Percentiles rank a stretch among this genome's conserved stretches.
phyloP scores from a whole-genome alignment of 2,113 vertebrate species.

The Ivindomyrus marchei region DNA sequence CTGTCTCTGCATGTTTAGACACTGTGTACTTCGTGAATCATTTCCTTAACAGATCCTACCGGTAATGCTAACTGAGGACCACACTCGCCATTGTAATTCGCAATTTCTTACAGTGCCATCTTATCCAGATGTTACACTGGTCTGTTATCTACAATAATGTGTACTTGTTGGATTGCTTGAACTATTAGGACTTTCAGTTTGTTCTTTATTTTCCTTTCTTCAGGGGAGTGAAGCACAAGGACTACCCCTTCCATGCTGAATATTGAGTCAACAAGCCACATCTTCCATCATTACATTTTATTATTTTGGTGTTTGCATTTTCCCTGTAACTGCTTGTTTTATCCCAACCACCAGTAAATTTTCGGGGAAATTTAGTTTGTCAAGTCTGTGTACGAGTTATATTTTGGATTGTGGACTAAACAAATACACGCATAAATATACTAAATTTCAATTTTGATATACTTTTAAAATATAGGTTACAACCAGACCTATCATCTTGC shows the following conservation, averaged over 20 bases:
- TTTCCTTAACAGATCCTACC: background rate
- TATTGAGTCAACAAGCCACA: slow-evolving; percentile 32
- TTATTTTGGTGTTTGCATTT: background rate
- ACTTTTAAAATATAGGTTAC: background rate
- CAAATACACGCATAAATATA: background rate
- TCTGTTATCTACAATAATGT: background rate
- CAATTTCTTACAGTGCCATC: background rate
- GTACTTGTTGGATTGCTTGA: background rate
- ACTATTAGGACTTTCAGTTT: background rate
- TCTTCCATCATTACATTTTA: background rate
- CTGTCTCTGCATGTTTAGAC: background rate
- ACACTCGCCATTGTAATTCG: too few relatives aligned
- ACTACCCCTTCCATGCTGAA: slow-evolving; percentile 50
- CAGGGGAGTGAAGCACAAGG: slow-evolving; percentile 55
- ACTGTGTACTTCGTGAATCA: background rate
- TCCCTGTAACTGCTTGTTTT: background rate
- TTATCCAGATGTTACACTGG: background rate
- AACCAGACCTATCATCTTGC: background rate
- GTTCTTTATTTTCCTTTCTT: background rate
- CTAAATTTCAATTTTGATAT: background rate
- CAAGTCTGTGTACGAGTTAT: background rate
- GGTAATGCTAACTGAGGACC: background rate
- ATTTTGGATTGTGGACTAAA: background rate
- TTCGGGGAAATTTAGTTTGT: background rate
- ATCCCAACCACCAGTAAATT: background rate